These are phyloP conservation scores for Dromius quadrimaculatus DNA, from an alignment of 2,888 invertebrate genomes.

Conservation along the genomic window DNA sequence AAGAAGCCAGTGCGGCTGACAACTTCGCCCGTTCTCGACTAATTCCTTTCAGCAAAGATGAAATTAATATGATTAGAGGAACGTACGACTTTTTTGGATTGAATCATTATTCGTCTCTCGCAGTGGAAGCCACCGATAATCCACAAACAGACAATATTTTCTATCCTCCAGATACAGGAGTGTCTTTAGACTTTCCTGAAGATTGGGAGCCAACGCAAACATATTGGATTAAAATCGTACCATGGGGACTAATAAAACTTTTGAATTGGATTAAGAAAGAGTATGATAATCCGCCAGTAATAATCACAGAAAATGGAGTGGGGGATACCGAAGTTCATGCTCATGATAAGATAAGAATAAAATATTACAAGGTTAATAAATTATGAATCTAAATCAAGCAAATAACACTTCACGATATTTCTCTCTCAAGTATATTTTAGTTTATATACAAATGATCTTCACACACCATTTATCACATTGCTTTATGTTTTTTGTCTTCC, in stretches of 20 bases:
- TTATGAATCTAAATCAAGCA: no score
- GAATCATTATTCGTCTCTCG: slow-evolving; percentile 77
- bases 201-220: slow-evolving; percentile 27
- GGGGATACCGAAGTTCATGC: slow-evolving; percentile 30
- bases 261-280: slow-evolving; percentile 67
- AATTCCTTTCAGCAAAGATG: slow-evolving; percentile 71
- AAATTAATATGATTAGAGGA: slow-evolving; percentile 71
- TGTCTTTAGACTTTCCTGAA: slow-evolving; percentile 21
- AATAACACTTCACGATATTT: slow-evolving; percentile 17
- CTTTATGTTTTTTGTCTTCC: slow-evolving; percentile 37
- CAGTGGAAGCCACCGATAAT: slow-evolving; percentile 61
- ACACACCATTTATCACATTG: slow-evolving; percentile 26
- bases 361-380: slow-evolving; percentile 36
- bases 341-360: slow-evolving; percentile 33
- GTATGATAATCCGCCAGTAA: slow-evolving; percentile 69
- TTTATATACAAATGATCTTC: slow-evolving; percentile 39
- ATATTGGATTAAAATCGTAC: slow-evolving; percentile 65
- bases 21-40: slow-evolving; percentile 72
- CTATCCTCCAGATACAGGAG: slow-evolving; percentile 12
- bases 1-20: slow-evolving; percentile 70
- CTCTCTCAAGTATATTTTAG: slow-evolving; percentile 9
- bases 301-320: slow-evolving; percentile 73
- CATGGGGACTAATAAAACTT: slow-evolving; percentile 73
- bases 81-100: slow-evolving; percentile 80
- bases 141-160: slow-evolving; percentile 3